These are phyloP conservation scores for Sinocyclocheilus anophthalmus DNA, from an alignment of 2,113 vertebrate species.

Conservation along the genomic window DNA sequence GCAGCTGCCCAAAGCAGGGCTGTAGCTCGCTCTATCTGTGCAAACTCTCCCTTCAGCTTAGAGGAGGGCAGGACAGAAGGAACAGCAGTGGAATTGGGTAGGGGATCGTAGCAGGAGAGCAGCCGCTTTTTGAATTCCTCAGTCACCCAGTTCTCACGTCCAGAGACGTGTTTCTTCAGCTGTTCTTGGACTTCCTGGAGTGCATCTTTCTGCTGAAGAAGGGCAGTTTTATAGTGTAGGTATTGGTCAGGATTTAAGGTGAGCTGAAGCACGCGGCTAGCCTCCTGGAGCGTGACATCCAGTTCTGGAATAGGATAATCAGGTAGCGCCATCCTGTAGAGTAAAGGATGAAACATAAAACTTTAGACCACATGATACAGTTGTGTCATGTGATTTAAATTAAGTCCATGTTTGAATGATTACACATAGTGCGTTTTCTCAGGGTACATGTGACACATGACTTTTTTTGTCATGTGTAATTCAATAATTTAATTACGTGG, in stretches of 20 bases:
- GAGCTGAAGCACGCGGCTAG: slow-evolving; percentile 76
- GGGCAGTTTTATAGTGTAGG: slow-evolving; percentile 64
- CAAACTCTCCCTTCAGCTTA: slow-evolving; percentile 49
- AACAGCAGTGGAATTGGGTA: slow-evolving; percentile 76
- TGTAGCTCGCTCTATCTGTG: slow-evolving; percentile 71
- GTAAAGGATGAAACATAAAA: background rate
- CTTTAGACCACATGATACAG: no score
- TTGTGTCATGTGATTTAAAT: slow-evolving; percentile 26
- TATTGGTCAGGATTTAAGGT: slow-evolving; percentile 71
- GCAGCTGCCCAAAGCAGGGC: slow-evolving; percentile 77
- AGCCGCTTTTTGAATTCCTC: slow-evolving; percentile 75
- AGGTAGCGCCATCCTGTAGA: slow-evolving; percentile 72
- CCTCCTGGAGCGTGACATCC: slow-evolving; percentile 75
- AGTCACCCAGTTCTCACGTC: slow-evolving; percentile 78
- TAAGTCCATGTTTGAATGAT: slow-evolving; percentile 23
- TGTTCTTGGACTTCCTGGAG: slow-evolving; percentile 67
- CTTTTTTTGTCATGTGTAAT: slow-evolving; percentile 48
- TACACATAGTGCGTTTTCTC: background rate
- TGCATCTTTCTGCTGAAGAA: slow-evolving; percentile 66
- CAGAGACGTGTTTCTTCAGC: slow-evolving; percentile 45
- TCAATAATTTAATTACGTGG: slow-evolving; percentile 59
- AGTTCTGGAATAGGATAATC: slow-evolving; percentile 76
- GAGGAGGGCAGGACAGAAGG: slow-evolving; percentile 71
- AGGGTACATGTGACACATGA: slow-evolving; percentile 55
- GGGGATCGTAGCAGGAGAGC: slow-evolving; percentile 69